Base-by-base conservation (phyloP, 2,113 vertebrate species). In the Stegastes partitus region DNA sequence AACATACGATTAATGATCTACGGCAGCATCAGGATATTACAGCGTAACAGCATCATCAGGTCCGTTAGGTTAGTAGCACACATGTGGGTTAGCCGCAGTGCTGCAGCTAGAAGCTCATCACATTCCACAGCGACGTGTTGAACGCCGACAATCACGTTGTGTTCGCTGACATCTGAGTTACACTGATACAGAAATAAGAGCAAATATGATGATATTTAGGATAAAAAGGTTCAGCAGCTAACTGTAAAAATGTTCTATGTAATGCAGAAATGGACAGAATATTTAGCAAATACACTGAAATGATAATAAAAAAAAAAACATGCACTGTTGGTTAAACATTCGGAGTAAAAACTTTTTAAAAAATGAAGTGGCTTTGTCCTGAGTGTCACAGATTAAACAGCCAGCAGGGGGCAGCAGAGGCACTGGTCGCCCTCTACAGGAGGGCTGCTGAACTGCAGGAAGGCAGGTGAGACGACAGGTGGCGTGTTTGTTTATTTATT, bases 51-150 rank as follows among this genome's bases (percentile, higher is more conserved):
- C 19, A 50, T 8, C 19, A 64, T 15, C 23, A 16, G 10, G 25
- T 51, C 21, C 19, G 31, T 55, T 16, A 37, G 34, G 44, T 85
- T 79, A 76, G 26, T 45, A 76, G 42, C 23, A 68, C 11, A 68
- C 15, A 21, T 12, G 18, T 44, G 51, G 37, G 73, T 70, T 57
- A 77, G 63, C 58, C 6, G 64, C 22, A 28, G 6, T 11, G 19
- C 19, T 47, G 15, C 16, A 68, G 42, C n/a, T 66, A 67, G 62
- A 57, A 15, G 2, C 15, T 49, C 34, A 19, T 26, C 22, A 31
- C 9, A 0, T 56, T 16, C 25, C 12, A 21, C 31, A 10, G 7
- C 7, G 31, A 34, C 16, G 21, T 49, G 62, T 14, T 22, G 21
- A 45, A 31, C 1, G 5, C 22, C 18, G 2, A n/a, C 18, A 49